Evolutionary conservation across 2,113 vertebrate species (phyloP), one percentile per base, ranked within the genome.

Genomic region (Siniperca knerii): DNA sequence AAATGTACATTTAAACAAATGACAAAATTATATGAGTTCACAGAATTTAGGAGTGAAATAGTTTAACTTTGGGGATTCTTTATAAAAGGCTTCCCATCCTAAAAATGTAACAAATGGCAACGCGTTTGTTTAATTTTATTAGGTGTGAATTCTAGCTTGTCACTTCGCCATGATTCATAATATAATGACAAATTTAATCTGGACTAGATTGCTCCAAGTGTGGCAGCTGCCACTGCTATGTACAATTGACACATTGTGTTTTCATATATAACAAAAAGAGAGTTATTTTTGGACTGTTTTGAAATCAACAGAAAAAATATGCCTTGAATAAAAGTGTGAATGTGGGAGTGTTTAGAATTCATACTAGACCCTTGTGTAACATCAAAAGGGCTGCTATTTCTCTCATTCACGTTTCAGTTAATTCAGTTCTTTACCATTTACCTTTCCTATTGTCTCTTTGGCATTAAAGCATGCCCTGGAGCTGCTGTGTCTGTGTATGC

Each of bases 281-380:
- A 54, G 70, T 71, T 76, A 67, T 82, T 83, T 87, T 61, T 71
- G 52, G 81, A 54, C 35, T 84, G 77, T 64, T 79, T 76, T 58
- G 62, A 44, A 69, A 86, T 72, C 60, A 37, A 81, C 57, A 73
- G 37, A 61, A 58, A 86, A 79, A 69, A 37, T 68, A 83, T 76
- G 76, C 2, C 66, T 61, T 54, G 37, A 67, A 84, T 33, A 10
- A 67, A 77, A 69, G 84, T 88, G 85, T 87, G 80, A 89, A 79
- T 81, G 87, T 92, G 85, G 83, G 86, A 90, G 88, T 89, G 89
- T 85, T 85, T 81, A 78, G 50, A 85, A 84, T 85, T 72, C n/a
- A 68, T 52, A 37, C 40, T 35, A 76, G 25, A 77, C 57, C 46
- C 40, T 74, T 35, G 65, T 55, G 60, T 83, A 66, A 40, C 71